Evolutionary conservation across 1,140 invertebrate species (phyloP).

Genomic region (Brachystomella parvula): DNA sequence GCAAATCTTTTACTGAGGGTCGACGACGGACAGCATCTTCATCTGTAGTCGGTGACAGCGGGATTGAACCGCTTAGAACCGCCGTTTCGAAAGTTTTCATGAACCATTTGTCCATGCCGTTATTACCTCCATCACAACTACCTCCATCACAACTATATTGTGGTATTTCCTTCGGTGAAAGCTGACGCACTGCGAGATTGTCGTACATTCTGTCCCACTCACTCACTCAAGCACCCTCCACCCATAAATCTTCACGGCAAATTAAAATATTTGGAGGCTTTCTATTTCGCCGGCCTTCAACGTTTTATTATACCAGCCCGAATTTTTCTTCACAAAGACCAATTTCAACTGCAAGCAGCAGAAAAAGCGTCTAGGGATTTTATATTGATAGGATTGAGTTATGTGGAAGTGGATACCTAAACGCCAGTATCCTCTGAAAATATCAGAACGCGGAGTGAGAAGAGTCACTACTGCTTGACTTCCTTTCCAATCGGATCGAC

Average conservation of each 20-base stretch:
- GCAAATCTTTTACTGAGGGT: not conserved
- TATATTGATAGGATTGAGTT: too few species aligned
- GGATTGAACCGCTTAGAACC: too few species aligned
- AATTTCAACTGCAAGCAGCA: too few species aligned
- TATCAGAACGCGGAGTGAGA: not conserved
- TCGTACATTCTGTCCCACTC: not conserved
- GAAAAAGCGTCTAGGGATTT: too few species aligned
- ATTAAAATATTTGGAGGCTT: not conserved
- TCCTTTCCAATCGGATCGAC: not conserved
- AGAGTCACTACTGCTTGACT: not conserved
- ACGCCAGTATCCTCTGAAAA: too few species aligned
- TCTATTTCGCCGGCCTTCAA: not conserved
- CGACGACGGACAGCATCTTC: not conserved
- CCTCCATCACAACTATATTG: too few species aligned
- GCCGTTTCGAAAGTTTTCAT: too few species aligned
- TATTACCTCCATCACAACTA: too few species aligned
- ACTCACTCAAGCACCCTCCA: not conserved
- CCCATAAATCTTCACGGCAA: not conserved
- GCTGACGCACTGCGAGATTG: not conserved
- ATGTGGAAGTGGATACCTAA: too few species aligned
- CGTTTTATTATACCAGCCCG: not conserved
- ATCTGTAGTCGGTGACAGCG: not conserved
- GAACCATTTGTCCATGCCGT: too few species aligned
- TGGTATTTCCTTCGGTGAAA: too few species aligned
- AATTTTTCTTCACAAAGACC: too few species aligned